Percentiles rank a stretch among this genome's conserved stretches.
These are phyloP conservation scores for Ceratosolen fusciceps DNA, from an alignment of 1,140 invertebrate species.

Conservation along the genomic window DNA sequence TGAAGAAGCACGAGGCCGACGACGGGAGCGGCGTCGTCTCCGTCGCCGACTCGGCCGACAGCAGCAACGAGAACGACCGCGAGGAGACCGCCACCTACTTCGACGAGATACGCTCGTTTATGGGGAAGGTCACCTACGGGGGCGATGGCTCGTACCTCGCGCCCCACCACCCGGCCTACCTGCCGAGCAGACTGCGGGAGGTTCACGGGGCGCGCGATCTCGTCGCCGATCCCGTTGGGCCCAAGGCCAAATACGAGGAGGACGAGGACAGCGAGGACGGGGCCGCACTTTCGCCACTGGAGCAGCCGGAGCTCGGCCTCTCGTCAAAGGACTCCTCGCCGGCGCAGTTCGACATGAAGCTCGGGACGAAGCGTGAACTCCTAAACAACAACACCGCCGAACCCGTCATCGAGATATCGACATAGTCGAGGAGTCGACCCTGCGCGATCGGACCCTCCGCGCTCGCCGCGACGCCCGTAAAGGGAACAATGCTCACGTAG, in stretches of 20 bases:
- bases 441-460: neutral
- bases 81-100: conserved; percentile 88
- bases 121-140: conserved; percentile 84
- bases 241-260: conserved; percentile 68
- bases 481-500: no score
- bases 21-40: conserved; percentile 77
- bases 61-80: conserved; percentile 85
- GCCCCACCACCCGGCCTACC: conserved; percentile 65
- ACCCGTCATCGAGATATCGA: conserved; percentile 68
- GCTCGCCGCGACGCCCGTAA: neutral
- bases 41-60: conserved; percentile 82
- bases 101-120: conserved; percentile 90
- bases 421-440: conserved; percentile 57
- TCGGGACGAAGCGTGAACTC: conserved; percentile 65
- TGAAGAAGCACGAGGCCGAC: conserved; percentile 93
- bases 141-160: conserved; percentile 60
- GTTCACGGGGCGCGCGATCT: neutral
- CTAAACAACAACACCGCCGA: conserved; percentile 69
- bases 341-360: conserved; percentile 62
- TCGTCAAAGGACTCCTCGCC: conserved; percentile 56
- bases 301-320: conserved; percentile 57
- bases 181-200: conserved; percentile 61
- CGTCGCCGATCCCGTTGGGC: neutral
- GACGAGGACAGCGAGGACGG: conserved; percentile 72
- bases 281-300: conserved; percentile 56